Base-by-base conservation (phyloP, 2,797 vertebrate species). In the Sorex maritimensis region DNA sequence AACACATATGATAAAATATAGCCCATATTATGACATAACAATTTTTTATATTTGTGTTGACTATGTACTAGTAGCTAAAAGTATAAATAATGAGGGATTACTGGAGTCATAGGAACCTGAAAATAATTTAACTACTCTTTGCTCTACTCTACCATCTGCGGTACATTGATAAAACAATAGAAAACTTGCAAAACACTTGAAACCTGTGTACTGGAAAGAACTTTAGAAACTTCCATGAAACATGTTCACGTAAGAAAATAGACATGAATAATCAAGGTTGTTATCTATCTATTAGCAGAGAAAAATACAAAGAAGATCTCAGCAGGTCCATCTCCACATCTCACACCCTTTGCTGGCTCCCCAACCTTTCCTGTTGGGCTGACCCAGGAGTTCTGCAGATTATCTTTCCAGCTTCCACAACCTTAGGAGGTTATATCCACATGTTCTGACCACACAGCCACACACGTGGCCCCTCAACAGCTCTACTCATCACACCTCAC, bases 91-190 rank as follows among this genome's bases (percentile, higher is more conserved):
- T 71, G 44, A 93, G 7, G 14, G 82, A 88, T 85, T 6, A 61
- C 87, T n/a, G 6, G 38, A 85, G 65, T 88, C 75, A 23, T 1
- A 74, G 26, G 1, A 8, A 15, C 52, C 49, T 21, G 7, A 21
- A 75, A 44, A 80, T 24, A 4, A 13, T 26, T 63, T 8, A 80
- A 46, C 34, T 0, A 14, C 49, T 84, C 19, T 91, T 93, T 96
- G 85, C 95, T 96, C 93, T 88, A 1, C 21, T 63, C 61, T 94
- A 90, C 96, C 96, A 95, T 82, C 96, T 97, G 69, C 89, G 88
- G 89, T 34, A 9, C 63, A 4, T 52, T 88, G 8, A 38, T 28
- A 81, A 87, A 93, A 96, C 55, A 88, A 80, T 91, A 93, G n/a
- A 0, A 10, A 82, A 72, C 19, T 5, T 19, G 7, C 49, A 38